Evolutionary conservation across 1,140 invertebrate genomes (phyloP).

Genomic region (Lineus longissimus): DNA sequence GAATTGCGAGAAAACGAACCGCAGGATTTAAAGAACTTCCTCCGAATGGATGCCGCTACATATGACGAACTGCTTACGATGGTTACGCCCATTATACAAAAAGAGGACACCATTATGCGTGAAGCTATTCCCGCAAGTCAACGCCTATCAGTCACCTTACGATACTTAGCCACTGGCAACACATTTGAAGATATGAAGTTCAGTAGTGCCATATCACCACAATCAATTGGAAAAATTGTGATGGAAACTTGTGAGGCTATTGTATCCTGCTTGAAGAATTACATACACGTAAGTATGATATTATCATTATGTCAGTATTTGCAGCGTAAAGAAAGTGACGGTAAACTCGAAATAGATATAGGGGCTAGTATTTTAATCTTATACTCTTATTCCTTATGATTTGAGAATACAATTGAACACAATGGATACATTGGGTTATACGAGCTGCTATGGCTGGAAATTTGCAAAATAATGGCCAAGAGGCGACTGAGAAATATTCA

Average conservation of each 20-base stretch:
- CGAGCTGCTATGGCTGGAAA: no score
- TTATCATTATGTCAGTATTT: constrained; percentile 3
- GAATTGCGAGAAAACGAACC: constrained; percentile 7
- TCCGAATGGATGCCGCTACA: constrained; percentile 10
- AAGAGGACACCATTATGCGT: constrained; percentile 14
- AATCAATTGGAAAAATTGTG: constrained; percentile 14
- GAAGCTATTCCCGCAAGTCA: constrained; percentile 11
- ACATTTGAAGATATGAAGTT: constrained; percentile 19
- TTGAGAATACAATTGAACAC: no score
- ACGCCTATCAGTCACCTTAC: constrained; percentile 16
- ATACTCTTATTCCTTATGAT: no score
- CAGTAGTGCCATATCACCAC: constrained; percentile 9
- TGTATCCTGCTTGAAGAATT: constrained; percentile 8
- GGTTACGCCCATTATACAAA: constrained; percentile 9
- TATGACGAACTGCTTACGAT: constrained; percentile 12
- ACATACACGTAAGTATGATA: constrained; percentile 17
- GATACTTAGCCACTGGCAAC: constrained; percentile 16
- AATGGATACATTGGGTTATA: no score
- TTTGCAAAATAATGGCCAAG: no score
- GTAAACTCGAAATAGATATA: no score
- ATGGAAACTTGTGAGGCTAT: constrained; percentile 18
- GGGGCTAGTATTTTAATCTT: no score
- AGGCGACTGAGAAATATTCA: no score
- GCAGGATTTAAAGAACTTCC: constrained; percentile 11
- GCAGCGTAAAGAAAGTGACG: no score